These are phyloP conservation scores for Magallana nippona DNA, from an alignment of 2,888 invertebrate genomes.

Conservation along the genomic window DNA sequence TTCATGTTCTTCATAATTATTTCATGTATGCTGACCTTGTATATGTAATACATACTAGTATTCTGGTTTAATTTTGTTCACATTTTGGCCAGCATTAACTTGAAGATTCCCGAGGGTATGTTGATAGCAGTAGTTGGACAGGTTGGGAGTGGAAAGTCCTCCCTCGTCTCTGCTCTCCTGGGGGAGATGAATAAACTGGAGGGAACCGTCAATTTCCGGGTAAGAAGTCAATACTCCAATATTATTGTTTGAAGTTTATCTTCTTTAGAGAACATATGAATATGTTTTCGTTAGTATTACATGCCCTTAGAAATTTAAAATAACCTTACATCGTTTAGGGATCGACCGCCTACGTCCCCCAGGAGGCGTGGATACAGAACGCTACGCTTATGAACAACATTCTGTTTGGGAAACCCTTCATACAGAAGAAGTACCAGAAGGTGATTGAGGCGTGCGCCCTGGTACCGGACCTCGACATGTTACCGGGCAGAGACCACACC, in stretches of 20 bases:
- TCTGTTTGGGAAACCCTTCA: slow-evolving; percentile 89
- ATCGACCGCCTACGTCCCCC: slow-evolving; percentile 81
- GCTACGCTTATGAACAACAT: slow-evolving; percentile 95
- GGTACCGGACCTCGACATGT: slow-evolving; percentile 90
- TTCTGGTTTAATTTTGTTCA: background rate
- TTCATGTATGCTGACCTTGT: background rate
- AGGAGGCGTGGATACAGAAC: slow-evolving; percentile 96
- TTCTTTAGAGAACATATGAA: too few species aligned
- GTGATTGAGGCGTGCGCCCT: slow-evolving; percentile 94
- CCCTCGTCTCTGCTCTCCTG: slow-evolving; percentile 69
- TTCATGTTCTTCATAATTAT: background rate
- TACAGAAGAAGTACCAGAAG: slow-evolving; percentile 87
- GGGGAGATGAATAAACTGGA: slow-evolving; percentile 70
- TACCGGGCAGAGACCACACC: slow-evolving; percentile 92
- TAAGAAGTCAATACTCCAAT: slow-evolving; percentile 45
- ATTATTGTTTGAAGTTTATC: too few species aligned
- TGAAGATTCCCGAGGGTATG: slow-evolving; percentile 58
- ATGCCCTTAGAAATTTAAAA: background rate
- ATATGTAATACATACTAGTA: background rate
- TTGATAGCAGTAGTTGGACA: slow-evolving; percentile 71
- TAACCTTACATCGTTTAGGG: slow-evolving; percentile 71
- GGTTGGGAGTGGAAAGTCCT: slow-evolving; percentile 73
- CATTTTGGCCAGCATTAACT: slow-evolving; percentile 52
- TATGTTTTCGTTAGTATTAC: background rate
- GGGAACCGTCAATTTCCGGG: slow-evolving; percentile 66